Evolutionary conservation across 2,797 vertebrate genomes (phyloP), one percentile per base, ranked within the genome.

Genomic region (Phrynocephalus guinanensis): DNA sequence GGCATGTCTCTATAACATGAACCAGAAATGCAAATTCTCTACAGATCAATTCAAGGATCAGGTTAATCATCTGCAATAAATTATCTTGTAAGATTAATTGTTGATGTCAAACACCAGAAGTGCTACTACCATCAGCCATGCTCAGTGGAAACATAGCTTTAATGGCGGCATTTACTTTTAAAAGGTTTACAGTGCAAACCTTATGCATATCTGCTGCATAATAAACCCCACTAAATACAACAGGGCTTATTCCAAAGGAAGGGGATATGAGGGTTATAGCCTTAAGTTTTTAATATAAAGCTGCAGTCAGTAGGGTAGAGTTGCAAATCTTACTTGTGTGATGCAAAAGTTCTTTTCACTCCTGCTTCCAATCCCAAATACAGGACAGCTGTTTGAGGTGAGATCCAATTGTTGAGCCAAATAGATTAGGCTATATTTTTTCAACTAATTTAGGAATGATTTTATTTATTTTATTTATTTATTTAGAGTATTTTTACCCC

Each of bases 81-180:
- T 87, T 85, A 85, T 26, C 6, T 26, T 26, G 22, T 15, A 73
- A 22, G 7, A 15, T 9, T 38, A n/a, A 8, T 16, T 48, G 63
- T 24, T 66, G 7, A 82, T 91, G 60, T 81, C 86, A 78, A 76
- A 83, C 56, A 60, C 8, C 63, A 87, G 63, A 22, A 67, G 77
- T 20, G 15, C n/a, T 9, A 28, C 9, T 28, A 28, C 63, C 16
- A 67, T 66, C 18, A 38, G 16, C 18, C 38, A 10, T 63, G 9
- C 20, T 76, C 10, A 28, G 63, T 22, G 11, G 7, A 8, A 44
- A 38, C 38, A 68, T 60, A 82, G 18, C 30, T 60, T 44, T 63
- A 44, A 48, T 7, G 28, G 71, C 82, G 80, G n/a, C n/a, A 44
- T 73, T 80, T 50, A 50, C 67, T 88, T 84, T 24, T 38, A 56